Conservation (phyloP, 2,888 invertebrate genomes). For the Serripes groenlandicus region DNA sequence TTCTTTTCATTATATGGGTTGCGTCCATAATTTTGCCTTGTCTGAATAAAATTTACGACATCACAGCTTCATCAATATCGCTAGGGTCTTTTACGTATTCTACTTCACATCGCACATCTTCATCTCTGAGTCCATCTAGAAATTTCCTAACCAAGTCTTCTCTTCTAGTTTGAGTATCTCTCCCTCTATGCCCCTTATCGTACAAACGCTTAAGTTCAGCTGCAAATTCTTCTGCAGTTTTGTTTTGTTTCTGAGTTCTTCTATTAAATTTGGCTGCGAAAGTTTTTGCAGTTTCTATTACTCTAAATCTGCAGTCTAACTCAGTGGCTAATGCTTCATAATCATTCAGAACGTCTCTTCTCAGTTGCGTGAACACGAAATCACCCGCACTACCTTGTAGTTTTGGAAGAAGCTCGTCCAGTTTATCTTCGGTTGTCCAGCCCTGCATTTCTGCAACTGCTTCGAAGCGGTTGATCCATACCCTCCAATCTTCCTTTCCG, state of each 20-base stretch:
- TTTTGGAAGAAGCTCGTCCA: conserved; percentile 46
- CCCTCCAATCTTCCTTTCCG: conserved; percentile 50
- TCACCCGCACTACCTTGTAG: conserved; percentile 54
- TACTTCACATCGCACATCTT: conserved; percentile 33
- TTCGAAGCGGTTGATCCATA: conserved; percentile 49
- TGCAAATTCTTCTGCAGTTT: conserved; percentile 56
- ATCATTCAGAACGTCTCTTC: background rate
- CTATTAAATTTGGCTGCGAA: conserved; percentile 51
- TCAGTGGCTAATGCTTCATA: conserved; percentile 41
- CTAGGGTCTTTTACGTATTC: conserved; percentile 42
- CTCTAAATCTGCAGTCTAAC: conserved; percentile 46
- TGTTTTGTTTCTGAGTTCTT: conserved; percentile 31
- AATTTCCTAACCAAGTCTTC: conserved; percentile 51
- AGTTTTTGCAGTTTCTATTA: conserved; percentile 50
- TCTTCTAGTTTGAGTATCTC: conserved; percentile 37
- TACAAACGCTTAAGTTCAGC: conserved; percentile 54
- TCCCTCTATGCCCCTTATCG: conserved; percentile 53
- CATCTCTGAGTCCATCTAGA: conserved; percentile 47
- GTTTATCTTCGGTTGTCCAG: conserved; percentile 34
- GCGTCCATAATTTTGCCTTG: background rate
- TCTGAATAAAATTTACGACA: conserved; percentile 30
- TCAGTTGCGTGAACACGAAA: conserved; percentile 54
- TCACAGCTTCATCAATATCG: conserved; percentile 45
- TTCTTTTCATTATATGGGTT: background rate
- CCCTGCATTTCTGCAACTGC: conserved; percentile 28